These are phyloP conservation scores for Rhagophthalmus giganteus DNA, from an alignment of 2,888 invertebrate species.

Conservation along the genomic window DNA sequence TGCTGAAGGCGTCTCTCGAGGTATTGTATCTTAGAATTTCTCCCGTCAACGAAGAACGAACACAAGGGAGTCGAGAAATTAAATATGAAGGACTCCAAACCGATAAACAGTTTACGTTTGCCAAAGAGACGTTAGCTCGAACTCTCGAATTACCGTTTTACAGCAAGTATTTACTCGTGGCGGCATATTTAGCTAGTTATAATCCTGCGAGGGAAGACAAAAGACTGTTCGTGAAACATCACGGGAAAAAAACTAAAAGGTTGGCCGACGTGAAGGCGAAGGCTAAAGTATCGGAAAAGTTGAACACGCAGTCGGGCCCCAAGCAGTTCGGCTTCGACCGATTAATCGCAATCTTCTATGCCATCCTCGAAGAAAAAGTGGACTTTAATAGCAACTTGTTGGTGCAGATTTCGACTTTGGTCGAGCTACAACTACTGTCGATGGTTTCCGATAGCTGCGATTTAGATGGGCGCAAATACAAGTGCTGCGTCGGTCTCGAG, in stretches of 20 bases:
- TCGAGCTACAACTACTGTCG: conserved; percentile 77
- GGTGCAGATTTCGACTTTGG: conserved; percentile 84
- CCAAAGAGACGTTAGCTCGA: conserved; percentile 58
- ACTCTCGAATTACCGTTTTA: conserved; percentile 84
- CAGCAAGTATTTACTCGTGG: conserved; percentile 86
- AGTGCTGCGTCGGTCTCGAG: conserved; percentile 82
- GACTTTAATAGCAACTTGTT: conserved; percentile 85
- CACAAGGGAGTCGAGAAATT: conserved; percentile 22
- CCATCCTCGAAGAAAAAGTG: conserved; percentile 82
- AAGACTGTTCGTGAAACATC: conserved; percentile 79
- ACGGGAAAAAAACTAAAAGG: conserved; percentile 72
- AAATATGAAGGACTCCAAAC: conserved; percentile 21
- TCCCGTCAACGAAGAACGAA: conserved; percentile 42
- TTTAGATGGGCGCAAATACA: conserved; percentile 81
- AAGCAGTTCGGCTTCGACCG: conserved; percentile 81
- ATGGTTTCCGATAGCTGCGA: conserved; percentile 71
- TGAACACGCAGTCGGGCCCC: conserved; percentile 77
- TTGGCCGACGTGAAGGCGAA: conserved; percentile 64
- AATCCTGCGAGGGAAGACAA: conserved; percentile 89
- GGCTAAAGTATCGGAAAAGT: conserved; percentile 61
- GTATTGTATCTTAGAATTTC: conserved; percentile 73
- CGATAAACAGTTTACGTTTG: conserved; percentile 30
- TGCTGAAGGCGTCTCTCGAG: conserved; percentile 73
- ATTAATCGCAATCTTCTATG: conserved; percentile 85
- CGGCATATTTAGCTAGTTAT: conserved; percentile 90